Base-by-base conservation (phyloP, 2,797 vertebrate genomes). In the Galago senegalensis region DNA sequence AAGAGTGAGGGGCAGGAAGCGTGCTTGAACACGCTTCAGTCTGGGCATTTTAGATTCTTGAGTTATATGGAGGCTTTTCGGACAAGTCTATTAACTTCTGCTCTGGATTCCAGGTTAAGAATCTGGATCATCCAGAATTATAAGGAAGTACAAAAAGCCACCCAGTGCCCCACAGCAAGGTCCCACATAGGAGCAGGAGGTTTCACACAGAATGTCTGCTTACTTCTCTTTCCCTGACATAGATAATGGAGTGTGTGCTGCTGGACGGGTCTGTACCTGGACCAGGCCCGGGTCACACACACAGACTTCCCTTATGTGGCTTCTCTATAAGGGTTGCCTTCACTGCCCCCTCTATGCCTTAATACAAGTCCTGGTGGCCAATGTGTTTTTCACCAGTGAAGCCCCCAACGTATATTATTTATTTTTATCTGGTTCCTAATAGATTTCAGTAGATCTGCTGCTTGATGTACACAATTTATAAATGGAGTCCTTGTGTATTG, bases 391-490 rank as follows among this genome's bases (percentile, higher is more conserved):
- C 67, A 85, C 27, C 43, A 31, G 37, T 21, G 13, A 40, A 96
- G 61, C 37, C 23, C 46, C 72, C 16, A 40, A 0, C 37, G 82
- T 3, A 40, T n/a, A 43, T 43, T 77, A 21, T 70, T 29, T 70
- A 23, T 23, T 61, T 93, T 79, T 43, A 75, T 77, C 79, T 86
- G 65, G 92, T 75, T 93, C 73, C 65, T 29, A 80, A 11, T 40
- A 92, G 49, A 88, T 80, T 93, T 97, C 94, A 72, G 27, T 85
- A 97, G 80, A 85, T 49, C 53, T 90, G 7, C 61, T 91, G 76
- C n/a, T 80, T 75, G 63, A 77, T 87, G 49, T 89, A 7, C 49
- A 34, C 23, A 37, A 65, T 53, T 69, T 61, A 46, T 56, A 12
- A 80, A 16, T 77, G 21, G 37, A 93, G 72, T 81, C 65, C 27